Base-by-base conservation (phyloP, 2,888 invertebrate species). In the Chaetoderma sp. region DNA sequence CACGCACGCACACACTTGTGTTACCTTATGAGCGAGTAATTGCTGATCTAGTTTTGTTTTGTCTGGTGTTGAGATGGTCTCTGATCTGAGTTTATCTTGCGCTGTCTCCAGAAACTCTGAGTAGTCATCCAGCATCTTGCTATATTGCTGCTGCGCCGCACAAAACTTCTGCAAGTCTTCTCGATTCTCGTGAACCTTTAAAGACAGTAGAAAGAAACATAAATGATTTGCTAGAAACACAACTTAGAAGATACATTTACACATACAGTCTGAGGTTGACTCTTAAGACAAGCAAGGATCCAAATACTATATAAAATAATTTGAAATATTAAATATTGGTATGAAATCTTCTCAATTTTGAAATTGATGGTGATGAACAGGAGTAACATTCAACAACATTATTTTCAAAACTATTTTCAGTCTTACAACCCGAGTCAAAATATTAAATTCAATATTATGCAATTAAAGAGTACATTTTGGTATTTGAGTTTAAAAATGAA, bases 41-140 rank as follows among this genome's bases (percentile, higher is more conserved):
- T 83, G 83, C 59, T 83, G 80, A 63, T 78, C 77, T n/a, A 84
- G 78, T 65, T 83, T 78, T 21, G 73, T 70, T 10, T 82, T 66
- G 59, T 83, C 81, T 8, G 70, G 66, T n/a, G 78, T 79, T 3
- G 77, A 68, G 57, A 82, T 69, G 50, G 74, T 70, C 13, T 80
- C 80, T 5, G 74, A 67, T 58, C 70, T 72, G 44, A 85, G 73
- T 67, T 85, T 85, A 47, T 73, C 76, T 56, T 83, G 75, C 28
- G 84, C 84, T 21, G 82, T 81, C 33, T 82, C 82, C 63, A 85
- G 70, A 75, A 80, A 85, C 60, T 83, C 80, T 16, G 77, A 74
- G 62, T 79, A 84, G 66, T 85, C 83, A 18, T 77, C 71, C 50
- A 85, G 73, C 71, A 85, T 73, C 62, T 78, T 78, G 72, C 82